Evolutionary conservation across 2,113 vertebrate species (phyloP), one percentile per base, ranked within the genome.

Genomic region (Notarius quadriscutis): DNA sequence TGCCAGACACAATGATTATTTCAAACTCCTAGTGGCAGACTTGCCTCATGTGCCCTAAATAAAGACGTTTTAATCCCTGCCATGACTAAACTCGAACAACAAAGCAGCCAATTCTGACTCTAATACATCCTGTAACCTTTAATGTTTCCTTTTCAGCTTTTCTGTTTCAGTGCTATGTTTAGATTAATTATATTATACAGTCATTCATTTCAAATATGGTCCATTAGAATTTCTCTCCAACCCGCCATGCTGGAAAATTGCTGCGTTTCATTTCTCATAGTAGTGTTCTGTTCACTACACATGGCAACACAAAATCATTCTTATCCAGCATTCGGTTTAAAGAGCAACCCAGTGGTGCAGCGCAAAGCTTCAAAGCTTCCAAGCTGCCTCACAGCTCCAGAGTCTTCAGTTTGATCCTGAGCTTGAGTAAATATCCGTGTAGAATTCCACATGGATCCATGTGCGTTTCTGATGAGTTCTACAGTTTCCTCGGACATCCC

Each of bases 1-100:
- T 57, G 86, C 80, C 30, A 63, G 60, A 86, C 62, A 78, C 63
- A 88, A 63, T 55, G 78, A 89, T 91, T 87, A 82, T 86, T 60
- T 84, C 51, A 63, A 81, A 55, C 60, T 41, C 8, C 55, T 67
- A 57, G 48, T 86, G 85, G 75, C 75, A 78, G 85, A 55, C 67
- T 14, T 80, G 72, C n/a, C 74, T 53, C 41, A 74, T 80, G 58
- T 86, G 72, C 84, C 20, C 72, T 30, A 55, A 77, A 81, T 86
- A 81, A 80, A 53, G 25, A 67, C 51, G 27, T 81, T 81, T 86
- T 17, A 86, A 78, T 79, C 62, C 27, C 18, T 86, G 17, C 77
- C 14, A 41, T 58, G 75, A 60, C 57, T 48, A 50, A 75, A 30
- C 50, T 48, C 69, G n/a, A 60, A 62, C 55, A 50, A 75, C 41